Evolutionary conservation across 2,888 invertebrate species (phyloP).

Genomic region (Polydrusus cervinus): DNA sequence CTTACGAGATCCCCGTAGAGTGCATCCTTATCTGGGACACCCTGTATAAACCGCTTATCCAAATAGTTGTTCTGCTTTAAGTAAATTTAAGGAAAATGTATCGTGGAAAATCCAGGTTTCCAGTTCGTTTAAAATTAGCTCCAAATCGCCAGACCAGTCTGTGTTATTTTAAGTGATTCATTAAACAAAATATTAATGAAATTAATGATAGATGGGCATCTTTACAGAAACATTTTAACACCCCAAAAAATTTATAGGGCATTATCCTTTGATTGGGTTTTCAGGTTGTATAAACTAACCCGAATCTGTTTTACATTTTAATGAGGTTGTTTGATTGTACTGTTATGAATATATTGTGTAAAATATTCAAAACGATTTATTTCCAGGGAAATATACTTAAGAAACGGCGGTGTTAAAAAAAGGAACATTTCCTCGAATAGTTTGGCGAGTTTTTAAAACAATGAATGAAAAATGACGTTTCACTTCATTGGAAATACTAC

Average conservation of each 20-base stretch:
- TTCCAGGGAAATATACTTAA: neutral
- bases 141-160: conserved; percentile 32
- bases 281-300: conserved; percentile 21
- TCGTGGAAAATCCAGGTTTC: conserved; percentile 16
- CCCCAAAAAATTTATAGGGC: conserved; percentile 18
- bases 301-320: conserved; percentile 13
- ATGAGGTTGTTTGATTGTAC: conserved; percentile 1
- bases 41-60: too few species aligned
- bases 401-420: neutral
- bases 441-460: too few species aligned
- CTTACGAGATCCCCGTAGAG: too few species aligned
- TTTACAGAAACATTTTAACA: conserved; percentile 25
- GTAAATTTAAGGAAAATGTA: neutral
- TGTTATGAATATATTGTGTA: conserved; percentile 15
- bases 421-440: too few species aligned
- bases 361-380: neutral
- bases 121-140: conserved; percentile 21
- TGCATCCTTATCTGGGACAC: too few species aligned
- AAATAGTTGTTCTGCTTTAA: conserved; percentile 11
- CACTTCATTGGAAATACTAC: too few species aligned
- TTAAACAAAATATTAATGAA: conserved; percentile 13
- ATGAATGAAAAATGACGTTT: too few species aligned
- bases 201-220: conserved; percentile 25
- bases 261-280: conserved; percentile 25
- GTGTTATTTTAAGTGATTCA: conserved; percentile 33